Evolutionary conservation across 2,113 vertebrate species (phyloP), one percentile per base, ranked within the genome.

Genomic region (Sapajus apella): DNA sequence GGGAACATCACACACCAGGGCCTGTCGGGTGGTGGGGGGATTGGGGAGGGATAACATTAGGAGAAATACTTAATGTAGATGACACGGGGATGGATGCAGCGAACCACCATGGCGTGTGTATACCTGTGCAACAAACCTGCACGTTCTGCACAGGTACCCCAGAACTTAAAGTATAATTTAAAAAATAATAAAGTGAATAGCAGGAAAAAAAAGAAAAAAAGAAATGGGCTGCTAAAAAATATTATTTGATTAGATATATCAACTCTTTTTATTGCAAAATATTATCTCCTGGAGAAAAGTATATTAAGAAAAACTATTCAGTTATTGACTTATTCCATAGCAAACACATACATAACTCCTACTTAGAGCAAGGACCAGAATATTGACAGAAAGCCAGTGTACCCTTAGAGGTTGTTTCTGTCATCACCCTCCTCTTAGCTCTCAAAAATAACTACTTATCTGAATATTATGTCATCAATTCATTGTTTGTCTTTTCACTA

Each of bases 381-480:
- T 25, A 14, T 27, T n/a, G 23, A 25, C 10, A 76, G 64, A 90
- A 86, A 68, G 61, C 35, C 8, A 6, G 4, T 4, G 0, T 0
- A 5, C 2, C 0, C 1, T 21, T 27, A 13, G 5, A 6, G 43
- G 58, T 45, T 35, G 18, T 72, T 72, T 50, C 55, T 10, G 1
- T 40, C n/a, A 20, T 20, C 37, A 85, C 25, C 21, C 61, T 35
- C 27, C 58, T 23, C 27, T 37, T 30, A 35, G 1, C 3, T 40
- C 40, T 72, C 6, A 16, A 83, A 83, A 77, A 37, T 17, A n/a
- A n/a, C n/a, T 52, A 8, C 27, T 58, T 50, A 14, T 18, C 23
- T 25, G 45, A 81, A 17, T 56, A 8, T 30, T 23, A 35, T 17
- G 11, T 30, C 37, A 80, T 21, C 23, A 45, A 4, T 20, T 47